Conservation (phyloP, 2,888 invertebrate species). For the Pocota personata region DNA sequence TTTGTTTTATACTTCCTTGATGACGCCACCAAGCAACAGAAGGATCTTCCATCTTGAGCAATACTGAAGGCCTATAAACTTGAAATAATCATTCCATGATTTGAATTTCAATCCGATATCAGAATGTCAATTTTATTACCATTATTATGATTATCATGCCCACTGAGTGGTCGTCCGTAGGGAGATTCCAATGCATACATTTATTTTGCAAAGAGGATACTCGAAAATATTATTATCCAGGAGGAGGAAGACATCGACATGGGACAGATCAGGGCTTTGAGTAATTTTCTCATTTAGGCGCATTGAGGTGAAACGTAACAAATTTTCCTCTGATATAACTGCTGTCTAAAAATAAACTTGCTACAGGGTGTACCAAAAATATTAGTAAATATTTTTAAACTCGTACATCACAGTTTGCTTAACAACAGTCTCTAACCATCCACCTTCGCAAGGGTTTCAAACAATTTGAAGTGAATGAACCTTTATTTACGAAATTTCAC, state of each 20-base stretch:
- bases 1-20: not conserved
- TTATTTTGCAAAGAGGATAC: not conserved
- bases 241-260: not conserved
- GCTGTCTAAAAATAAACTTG: not conserved
- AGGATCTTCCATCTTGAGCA: not conserved
- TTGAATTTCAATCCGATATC: slow-evolving; percentile 28
- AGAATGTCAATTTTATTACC: slow-evolving; percentile 30
- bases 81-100: slow-evolving; percentile 27
- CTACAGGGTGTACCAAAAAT: not conserved
- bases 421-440: too few relatives aligned
- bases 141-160: slow-evolving; percentile 23
- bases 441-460: not conserved
- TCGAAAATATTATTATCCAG: not conserved
- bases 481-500: not conserved
- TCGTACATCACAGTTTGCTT: too few relatives aligned
- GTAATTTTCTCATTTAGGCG: not conserved
- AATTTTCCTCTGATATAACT: not conserved
- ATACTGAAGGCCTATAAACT: not conserved
- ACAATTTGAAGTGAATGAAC: not conserved
- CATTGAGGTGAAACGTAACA: not conserved
- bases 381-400: not conserved
- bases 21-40: slow-evolving; percentile 6
- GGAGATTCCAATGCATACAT: slow-evolving; percentile 1
- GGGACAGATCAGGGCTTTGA: not conserved
- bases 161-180: not conserved